Evolutionary conservation across 2,888 invertebrate genomes (phyloP), one percentile per base, ranked within the genome.

Genomic region (Slavum lentiscoides): DNA sequence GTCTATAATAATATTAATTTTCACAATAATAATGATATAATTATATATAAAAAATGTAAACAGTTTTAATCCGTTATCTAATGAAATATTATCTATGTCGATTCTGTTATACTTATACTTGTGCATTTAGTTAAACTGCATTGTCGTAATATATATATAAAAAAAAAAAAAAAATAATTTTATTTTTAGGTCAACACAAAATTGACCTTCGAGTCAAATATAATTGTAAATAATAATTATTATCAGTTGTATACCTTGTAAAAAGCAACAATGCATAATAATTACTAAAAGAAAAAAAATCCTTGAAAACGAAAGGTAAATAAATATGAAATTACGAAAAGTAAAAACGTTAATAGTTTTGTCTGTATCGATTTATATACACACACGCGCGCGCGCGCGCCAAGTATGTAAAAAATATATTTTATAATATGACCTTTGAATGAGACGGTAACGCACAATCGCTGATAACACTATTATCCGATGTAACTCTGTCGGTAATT

Each of bases 181-280:
- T 37, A n/a, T 75, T 67, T 67, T 21, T 59, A 75, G 75, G 67
- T 75, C 43, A 75, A 30, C 49, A 39, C 15, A 66, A 58, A 55
- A 23, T 39, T 15, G 59, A 75, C 75, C 75, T 75, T 75, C 67
- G 58, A 59, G 9, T 59, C 4, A 59, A 49, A 2, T 68, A 59
- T 68, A 30, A 68, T 68, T 75, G 43, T 13, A 75, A 30, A 30
- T 30, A 30, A 30, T 58, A 59, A 19, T 30, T 43, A 49, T 43
- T 17, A 55, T 74, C 17, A 66, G 74, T 39, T 21, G 55, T 39
- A 74, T 58, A 55, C 55, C 21, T 74, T 74, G 55, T 74, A 58
- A 8, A 53, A 30, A 19, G 15, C 55, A 23, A 21, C 19, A 39
- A 64, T n/a, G 23, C 5, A 0, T 15, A 39, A 64, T 30, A 75